Percentiles rank a stretch among this genome's conserved stretches.
Conservation (phyloP, 2,888 invertebrate genomes). For the Protodeltote pygarga region DNA sequence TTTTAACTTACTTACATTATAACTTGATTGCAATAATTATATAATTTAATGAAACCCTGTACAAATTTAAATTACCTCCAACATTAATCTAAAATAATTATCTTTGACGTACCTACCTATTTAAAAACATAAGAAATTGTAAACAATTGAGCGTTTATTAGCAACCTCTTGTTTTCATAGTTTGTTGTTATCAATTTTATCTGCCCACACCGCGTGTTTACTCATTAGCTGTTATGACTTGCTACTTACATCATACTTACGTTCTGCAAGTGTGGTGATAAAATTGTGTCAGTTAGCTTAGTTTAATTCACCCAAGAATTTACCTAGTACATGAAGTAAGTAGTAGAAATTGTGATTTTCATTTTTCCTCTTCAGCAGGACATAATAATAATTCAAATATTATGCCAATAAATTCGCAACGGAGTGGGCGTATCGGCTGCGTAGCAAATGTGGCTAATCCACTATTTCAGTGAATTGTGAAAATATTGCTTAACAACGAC, state of each 20-base stretch:
- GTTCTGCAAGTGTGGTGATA: slow-evolving; percentile 2
- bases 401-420: slow-evolving; percentile 38
- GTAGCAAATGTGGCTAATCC: slow-evolving; percentile 69
- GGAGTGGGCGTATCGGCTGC: slow-evolving; percentile 57
- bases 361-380: background rate
- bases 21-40: slow-evolving; percentile 39
- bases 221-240: slow-evolving; percentile 32
- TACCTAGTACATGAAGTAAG: too few species aligned
- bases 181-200: slow-evolving; percentile 39
- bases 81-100: background rate
- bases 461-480: slow-evolving; percentile 75
- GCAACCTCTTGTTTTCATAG: slow-evolving; percentile 19
- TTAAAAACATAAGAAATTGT: slow-evolving; percentile 10
- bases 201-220: slow-evolving; percentile 17
- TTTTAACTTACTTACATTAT: slow-evolving; percentile 39
- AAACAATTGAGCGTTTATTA: slow-evolving; percentile 1
- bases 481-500: slow-evolving; percentile 72
- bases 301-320: too few species aligned
- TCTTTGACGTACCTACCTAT: background rate
- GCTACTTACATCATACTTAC: slow-evolving; percentile 4
- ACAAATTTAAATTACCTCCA: background rate
- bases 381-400: slow-evolving; percentile 5
- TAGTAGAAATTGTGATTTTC: too few species aligned
- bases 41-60: slow-evolving; percentile 1
- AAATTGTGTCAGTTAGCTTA: background rate